Percentiles rank a stretch among this genome's conserved stretches.
phyloP scores from a whole-genome alignment of 2,888 invertebrate genomes.

The Ophioninae sp. region DNA sequence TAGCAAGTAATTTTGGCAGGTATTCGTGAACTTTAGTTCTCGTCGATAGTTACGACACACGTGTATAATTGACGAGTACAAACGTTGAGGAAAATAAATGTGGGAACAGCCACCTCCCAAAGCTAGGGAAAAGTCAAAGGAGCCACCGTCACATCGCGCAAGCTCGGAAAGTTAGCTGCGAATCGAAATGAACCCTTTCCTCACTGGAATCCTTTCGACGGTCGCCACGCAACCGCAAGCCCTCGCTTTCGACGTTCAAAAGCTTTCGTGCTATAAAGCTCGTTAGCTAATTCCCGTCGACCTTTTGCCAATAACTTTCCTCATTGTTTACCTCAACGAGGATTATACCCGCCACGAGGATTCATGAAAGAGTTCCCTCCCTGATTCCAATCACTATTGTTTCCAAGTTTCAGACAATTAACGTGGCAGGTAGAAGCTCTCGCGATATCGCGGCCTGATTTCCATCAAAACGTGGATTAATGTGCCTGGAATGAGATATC shows the following conservation, averaged over 20 bases:
- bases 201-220: not conserved
- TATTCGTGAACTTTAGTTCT: too few species aligned
- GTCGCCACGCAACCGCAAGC: constrained; percentile 13
- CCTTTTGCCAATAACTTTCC: constrained; percentile 46
- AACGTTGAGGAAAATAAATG: constrained; percentile 30
- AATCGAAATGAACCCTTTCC: constrained; percentile 52
- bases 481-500: not conserved
- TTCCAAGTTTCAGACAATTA: constrained; percentile 22
- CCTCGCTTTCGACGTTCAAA: constrained; percentile 22
- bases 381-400: constrained; percentile 27
- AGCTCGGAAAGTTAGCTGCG: constrained; percentile 5
- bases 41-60: too few species aligned
- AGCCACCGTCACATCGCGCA: constrained; percentile 16
- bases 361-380: constrained; percentile 19
- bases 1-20: too few species aligned
- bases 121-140: constrained; percentile 34
- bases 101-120: not conserved
- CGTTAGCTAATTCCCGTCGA: constrained; percentile 36
- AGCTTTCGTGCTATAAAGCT: constrained; percentile 36
- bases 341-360: constrained; percentile 16
- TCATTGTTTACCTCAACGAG: constrained; percentile 23
- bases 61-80: constrained; percentile 1
- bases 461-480: constrained; percentile 1
- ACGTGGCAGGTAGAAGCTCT: not conserved
- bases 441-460: not conserved